phyloP scores from a whole-genome alignment of 1,140 invertebrate genomes.

The Sycobia sp. region DNA sequence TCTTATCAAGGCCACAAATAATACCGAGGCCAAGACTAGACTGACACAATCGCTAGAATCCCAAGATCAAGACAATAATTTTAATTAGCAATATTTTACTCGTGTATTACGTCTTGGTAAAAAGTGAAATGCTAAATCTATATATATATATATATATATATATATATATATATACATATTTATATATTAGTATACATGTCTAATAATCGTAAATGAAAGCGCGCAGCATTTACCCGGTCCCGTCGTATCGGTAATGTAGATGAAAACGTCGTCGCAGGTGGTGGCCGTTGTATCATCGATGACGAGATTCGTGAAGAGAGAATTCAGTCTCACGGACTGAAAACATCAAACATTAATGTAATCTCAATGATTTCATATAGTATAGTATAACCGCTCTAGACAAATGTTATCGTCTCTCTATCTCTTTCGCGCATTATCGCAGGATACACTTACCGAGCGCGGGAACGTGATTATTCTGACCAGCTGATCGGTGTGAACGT shows the following conservation, averaged over 20 bases:
- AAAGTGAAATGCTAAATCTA: too few species aligned
- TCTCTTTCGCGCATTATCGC: too few species aligned
- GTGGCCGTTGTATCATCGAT: constrained; percentile 72
- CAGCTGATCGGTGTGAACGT: constrained; percentile 72
- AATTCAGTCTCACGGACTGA: constrained; percentile 62
- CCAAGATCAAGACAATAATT: too few species aligned
- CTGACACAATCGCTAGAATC: too few species aligned
- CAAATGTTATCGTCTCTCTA: neutral
- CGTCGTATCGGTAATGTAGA: constrained; percentile 80
- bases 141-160: too few species aligned
- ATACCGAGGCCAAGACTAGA: too few species aligned
- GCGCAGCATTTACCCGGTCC: constrained; percentile 68
- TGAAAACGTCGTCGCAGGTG: constrained; percentile 76
- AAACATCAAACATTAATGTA: neutral
- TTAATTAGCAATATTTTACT: too few species aligned
- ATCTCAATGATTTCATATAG: neutral
- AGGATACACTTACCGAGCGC: constrained; percentile 42
- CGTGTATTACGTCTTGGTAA: too few species aligned
- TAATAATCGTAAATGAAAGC: neutral
- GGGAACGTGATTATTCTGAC: constrained; percentile 65
- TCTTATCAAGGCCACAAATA: too few species aligned
- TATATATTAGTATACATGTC: too few species aligned
- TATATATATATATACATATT: too few species aligned
- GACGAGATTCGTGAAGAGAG: constrained; percentile 77
- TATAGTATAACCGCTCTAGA: neutral